Percentiles rank a stretch among this genome's conserved stretches.
phyloP scores from a whole-genome alignment of 2,888 invertebrate genomes.

The Netelia fuscicornis region DNA sequence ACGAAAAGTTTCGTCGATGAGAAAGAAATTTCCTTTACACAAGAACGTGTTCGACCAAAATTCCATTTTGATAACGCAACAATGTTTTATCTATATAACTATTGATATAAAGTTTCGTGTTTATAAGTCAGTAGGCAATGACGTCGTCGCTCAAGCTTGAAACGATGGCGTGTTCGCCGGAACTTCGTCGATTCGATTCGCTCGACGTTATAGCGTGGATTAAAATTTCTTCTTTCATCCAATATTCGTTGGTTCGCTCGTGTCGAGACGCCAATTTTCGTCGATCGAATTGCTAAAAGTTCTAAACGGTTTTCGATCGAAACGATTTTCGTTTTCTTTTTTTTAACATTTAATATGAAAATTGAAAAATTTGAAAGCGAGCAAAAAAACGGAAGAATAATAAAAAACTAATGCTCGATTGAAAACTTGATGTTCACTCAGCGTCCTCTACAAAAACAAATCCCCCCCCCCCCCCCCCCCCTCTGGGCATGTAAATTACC shows the following conservation, averaged over 20 bases:
- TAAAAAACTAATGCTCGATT: no score
- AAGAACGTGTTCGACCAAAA: slow-evolving; percentile 13
- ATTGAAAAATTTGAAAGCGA: no score
- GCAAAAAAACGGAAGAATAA: no score
- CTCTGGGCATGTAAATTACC: no score
- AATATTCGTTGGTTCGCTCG: slow-evolving; percentile 10
- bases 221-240: slow-evolving; percentile 17
- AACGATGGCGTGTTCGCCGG: slow-evolving; percentile 39
- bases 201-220: neutral
- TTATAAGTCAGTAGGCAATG: slow-evolving; percentile 4
- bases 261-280: slow-evolving; percentile 9
- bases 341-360: no score
- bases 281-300: neutral
- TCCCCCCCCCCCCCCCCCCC: no score
- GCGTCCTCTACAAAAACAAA: neutral
- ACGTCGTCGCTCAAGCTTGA: slow-evolving; percentile 55
- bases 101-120: neutral
- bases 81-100: neutral
- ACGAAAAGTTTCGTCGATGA: slow-evolving; percentile 58
- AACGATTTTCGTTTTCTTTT: no score
- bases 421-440: neutral
- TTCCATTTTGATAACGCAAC: slow-evolving; percentile 1
- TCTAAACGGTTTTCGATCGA: no score
- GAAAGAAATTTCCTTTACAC: slow-evolving; percentile 43
- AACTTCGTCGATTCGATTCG: slow-evolving; percentile 4